Evolutionary conservation across 2,888 invertebrate species (phyloP).

Genomic region (Cephus spinipes): DNA sequence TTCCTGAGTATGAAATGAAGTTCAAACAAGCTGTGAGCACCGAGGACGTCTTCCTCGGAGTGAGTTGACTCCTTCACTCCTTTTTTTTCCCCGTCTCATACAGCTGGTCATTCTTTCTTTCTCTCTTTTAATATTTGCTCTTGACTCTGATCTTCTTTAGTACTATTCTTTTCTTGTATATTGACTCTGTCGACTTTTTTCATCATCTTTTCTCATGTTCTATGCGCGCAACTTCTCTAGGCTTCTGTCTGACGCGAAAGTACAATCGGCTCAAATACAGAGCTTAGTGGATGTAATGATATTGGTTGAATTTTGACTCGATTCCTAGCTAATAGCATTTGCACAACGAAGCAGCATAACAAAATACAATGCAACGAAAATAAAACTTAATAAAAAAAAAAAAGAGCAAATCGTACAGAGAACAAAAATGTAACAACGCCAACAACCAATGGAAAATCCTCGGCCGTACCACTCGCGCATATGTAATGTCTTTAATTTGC

Average conservation of each 20-base stretch:
- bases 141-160: not conserved
- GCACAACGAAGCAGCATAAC: not conserved
- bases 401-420: not conserved
- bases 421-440: not conserved
- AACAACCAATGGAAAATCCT: not conserved
- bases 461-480: not conserved
- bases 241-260: not conserved
- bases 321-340: not conserved
- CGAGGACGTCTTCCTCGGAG: constrained; percentile 88
- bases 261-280: not conserved
- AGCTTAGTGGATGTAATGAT: not conserved
- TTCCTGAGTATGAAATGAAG: constrained; percentile 82
- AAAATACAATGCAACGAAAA: not conserved
- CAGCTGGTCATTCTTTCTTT: not conserved
- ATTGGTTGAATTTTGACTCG: not conserved
- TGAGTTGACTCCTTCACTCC: constrained; percentile 50
- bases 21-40: constrained; percentile 88
- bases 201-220: not conserved
- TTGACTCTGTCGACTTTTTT: not conserved
- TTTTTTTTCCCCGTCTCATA: not conserved
- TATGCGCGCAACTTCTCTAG: not conserved
- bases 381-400: not conserved
- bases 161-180: not conserved
- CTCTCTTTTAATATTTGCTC: not conserved
- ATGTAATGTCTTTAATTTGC: not conserved